Conservation (phyloP, 2,113 vertebrate genomes). For the Beaufortia kweichowensis region DNA sequence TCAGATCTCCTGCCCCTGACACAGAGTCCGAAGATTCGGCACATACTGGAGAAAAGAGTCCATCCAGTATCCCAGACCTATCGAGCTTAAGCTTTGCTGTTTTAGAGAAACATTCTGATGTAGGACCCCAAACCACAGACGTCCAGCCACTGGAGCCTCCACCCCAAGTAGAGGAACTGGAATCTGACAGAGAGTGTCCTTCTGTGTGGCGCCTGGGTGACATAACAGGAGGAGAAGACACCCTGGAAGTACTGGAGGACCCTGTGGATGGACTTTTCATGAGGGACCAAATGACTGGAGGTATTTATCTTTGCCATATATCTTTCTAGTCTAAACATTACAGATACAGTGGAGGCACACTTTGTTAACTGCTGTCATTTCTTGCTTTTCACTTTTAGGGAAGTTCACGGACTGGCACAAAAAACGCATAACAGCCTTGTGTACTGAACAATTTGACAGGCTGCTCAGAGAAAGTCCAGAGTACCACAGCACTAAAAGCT, state of each 20-base stretch:
- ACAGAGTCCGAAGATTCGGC: neutral
- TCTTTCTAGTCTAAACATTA: neutral
- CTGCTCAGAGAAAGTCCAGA: conserved; percentile 69
- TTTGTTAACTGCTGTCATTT: neutral
- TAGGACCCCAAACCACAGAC: neutral
- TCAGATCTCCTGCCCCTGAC: neutral
- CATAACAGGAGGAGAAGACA: conserved; percentile 16
- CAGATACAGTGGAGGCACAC: neutral
- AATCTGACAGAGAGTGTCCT: conserved; percentile 6
- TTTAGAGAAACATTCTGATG: neutral
- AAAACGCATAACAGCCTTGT: conserved; percentile 74
- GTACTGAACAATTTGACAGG: conserved; percentile 71
- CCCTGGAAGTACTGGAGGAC: conserved; percentile 39
- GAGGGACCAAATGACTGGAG: conserved; percentile 49
- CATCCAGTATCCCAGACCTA: conserved; percentile 4
- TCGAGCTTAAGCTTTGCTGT: neutral
- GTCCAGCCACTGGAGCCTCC: neutral
- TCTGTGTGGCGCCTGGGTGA: conserved; percentile 11
- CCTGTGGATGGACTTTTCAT: conserved; percentile 21
- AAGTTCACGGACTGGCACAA: conserved; percentile 71
- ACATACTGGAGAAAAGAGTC: neutral
- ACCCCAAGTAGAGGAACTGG: neutral
- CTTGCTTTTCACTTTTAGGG: conserved; percentile 39
- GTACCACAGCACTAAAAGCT: conserved; percentile 71
- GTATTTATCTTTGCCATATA: no score